A percentile compares a stretch with the other conserved stretches of the same genome.
These are phyloP conservation scores for Microcebus tavaratra DNA, from an alignment of 2,113 vertebrate genomes.

Conservation along the genomic window DNA sequence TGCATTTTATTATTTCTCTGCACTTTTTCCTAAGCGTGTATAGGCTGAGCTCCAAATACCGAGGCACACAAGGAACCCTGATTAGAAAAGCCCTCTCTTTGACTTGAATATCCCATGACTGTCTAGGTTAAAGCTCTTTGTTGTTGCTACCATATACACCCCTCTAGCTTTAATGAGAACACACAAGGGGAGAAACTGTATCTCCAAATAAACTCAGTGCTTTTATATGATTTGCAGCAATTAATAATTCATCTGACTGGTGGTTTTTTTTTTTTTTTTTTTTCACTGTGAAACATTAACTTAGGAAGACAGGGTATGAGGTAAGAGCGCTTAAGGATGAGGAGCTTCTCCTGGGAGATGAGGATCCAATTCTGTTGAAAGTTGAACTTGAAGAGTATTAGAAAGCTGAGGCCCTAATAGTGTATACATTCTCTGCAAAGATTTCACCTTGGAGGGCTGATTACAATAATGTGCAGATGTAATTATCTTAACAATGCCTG, in stretches of 20 bases:
- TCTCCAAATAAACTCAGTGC: background rate
- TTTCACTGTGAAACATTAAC: background rate
- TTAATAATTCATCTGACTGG: background rate
- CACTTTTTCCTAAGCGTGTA: background rate
- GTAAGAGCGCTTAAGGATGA: background rate
- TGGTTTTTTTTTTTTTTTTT: background rate
- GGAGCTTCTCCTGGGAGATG: background rate
- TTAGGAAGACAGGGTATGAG: background rate
- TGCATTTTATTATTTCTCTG: background rate
- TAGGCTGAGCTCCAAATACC: background rate
- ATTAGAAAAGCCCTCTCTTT: background rate
- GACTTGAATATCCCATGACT: too few species aligned
- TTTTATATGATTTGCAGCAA: background rate
- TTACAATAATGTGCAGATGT: background rate
- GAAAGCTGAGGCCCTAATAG: background rate
- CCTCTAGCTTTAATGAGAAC: background rate
- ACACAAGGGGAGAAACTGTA: background rate
- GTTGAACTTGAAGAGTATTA: background rate
- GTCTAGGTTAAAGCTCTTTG: background rate
- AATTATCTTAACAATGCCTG: background rate
- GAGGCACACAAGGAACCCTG: background rate
- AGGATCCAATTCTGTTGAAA: background rate
- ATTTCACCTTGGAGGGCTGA: background rate
- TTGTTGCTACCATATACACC: too few species aligned
- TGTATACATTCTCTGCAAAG: background rate